Evolutionary conservation across 1,140 invertebrate genomes (phyloP).

Genomic region (Sycobia sp.): DNA sequence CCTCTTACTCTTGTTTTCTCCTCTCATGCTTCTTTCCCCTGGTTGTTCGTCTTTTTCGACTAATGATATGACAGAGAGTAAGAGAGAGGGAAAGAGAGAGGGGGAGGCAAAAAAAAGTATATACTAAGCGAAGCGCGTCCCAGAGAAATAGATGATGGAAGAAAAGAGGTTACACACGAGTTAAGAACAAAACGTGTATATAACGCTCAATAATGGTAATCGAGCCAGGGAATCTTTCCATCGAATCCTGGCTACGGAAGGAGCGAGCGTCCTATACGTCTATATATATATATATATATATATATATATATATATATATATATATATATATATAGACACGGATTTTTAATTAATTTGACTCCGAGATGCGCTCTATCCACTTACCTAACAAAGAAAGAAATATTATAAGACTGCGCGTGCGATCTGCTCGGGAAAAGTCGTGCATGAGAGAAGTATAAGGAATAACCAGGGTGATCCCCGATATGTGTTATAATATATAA

Average conservation of each 20-base stretch:
- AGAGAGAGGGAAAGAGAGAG: not conserved
- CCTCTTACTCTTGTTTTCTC: conserved; percentile 6
- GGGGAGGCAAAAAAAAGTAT: conserved; percentile 5
- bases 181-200: conserved; percentile 33
- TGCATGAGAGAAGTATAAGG: conserved; percentile 1
- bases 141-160: conserved; percentile 44
- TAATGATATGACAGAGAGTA: conserved; percentile 37
- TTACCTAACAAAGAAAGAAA: conserved; percentile 26
- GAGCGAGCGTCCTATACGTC: too few relatives aligned
- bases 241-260: not conserved
- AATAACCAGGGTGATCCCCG: not conserved
- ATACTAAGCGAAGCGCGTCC: conserved; percentile 8
- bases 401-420: conserved; percentile 27
- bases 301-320: too few relatives aligned
- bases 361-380: conserved; percentile 14
- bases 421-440: too few relatives aligned
- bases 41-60: conserved; percentile 30
- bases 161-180: conserved; percentile 22
- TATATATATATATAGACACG: too few relatives aligned
- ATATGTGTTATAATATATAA: too few relatives aligned
- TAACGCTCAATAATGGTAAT: conserved; percentile 34
- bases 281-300: too few relatives aligned
- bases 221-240: conserved; percentile 27
- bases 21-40: conserved; percentile 29
- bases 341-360: conserved; percentile 34